Base-by-base conservation (phyloP, 2,113 vertebrate species). In the chimpanzee (Pan troglodytes) region DNA sequence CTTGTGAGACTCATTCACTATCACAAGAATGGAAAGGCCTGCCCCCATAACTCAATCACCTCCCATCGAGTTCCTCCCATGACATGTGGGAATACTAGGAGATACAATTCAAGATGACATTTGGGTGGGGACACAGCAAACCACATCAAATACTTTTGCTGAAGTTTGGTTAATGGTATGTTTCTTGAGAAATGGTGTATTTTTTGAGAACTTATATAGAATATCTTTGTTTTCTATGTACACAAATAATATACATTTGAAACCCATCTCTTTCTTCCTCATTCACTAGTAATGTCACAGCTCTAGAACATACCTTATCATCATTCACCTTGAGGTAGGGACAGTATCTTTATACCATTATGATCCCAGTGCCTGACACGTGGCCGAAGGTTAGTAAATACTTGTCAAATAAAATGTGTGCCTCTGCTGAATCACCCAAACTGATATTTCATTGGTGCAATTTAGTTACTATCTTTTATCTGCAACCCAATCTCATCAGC, bases 111-210 rank as follows among this genome's bases (percentile, higher is more conserved):
- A 64, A 14, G 27, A 64, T 64, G 61, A 32, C 27, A 64, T 64
- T 32, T 30, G 27, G 61, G 61, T 64, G 27, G 13, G 27, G 13
- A 32, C 61, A 64, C 61, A 14, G 61, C 61, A 64, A 64, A 30
- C 59, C 27, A 64, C 13, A 32, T 30, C 61, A 64, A 64, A 64
- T 13, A 5, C 13, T 72, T 84, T 92, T 84, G 88, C 23, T 80
- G n/a, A 57, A 67, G 40, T 84, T 91, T 90, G 59, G 13, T 57
- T 75, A 57, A 48, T n/a, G 30, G 12, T 73, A 73, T 20, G 10
- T 70, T 96, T 90, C 40, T 87, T 88, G 27, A 92, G 70, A 97
- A 96, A 86, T 23, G 25, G 43, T 64, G 1, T 55, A 72, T 57
- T 90, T 96, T 45, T 67, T 48, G 18, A 90, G 43, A 81, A 67